Conservation (phyloP, 2,888 invertebrate genomes). For the Autographa gamma region DNA sequence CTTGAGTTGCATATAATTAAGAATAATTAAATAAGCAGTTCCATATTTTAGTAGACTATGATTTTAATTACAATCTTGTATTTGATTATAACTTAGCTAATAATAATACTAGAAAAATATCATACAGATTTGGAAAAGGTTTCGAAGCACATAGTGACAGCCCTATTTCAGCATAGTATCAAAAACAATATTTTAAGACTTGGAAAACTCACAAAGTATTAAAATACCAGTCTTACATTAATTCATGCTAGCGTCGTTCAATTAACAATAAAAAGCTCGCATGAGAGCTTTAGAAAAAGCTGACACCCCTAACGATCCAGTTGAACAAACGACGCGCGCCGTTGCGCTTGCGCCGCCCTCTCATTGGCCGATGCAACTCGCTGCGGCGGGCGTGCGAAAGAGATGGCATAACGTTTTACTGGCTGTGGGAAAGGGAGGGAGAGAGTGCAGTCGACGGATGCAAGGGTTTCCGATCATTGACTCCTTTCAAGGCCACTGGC, state of each 20-base stretch:
- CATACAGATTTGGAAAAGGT: neutral
- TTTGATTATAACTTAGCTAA: no score
- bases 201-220: slow-evolving; percentile 57
- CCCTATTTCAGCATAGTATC: slow-evolving; percentile 34
- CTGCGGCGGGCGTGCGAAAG: slow-evolving; percentile 72
- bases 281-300: slow-evolving; percentile 83
- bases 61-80: no score
- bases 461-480: slow-evolving; percentile 87
- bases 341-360: slow-evolving; percentile 82
- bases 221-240: slow-evolving; percentile 66
- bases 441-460: slow-evolving; percentile 82
- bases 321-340: slow-evolving; percentile 85
- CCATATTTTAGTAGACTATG: no score
- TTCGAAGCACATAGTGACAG: slow-evolving; percentile 10
- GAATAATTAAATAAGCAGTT: no score
- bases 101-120: neutral
- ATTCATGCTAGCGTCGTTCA: slow-evolving; percentile 66
- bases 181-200: slow-evolving; percentile 40
- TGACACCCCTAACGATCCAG: slow-evolving; percentile 86
- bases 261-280: slow-evolving; percentile 79
- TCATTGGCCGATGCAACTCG: slow-evolving; percentile 74
- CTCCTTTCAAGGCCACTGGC: slow-evolving; percentile 85
- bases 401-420: slow-evolving; percentile 56
- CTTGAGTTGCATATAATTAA: no score
- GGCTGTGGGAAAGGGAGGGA: slow-evolving; percentile 68